Base-by-base conservation (phyloP, 2,888 invertebrate species). In the Sphaeridia pumilis region DNA sequence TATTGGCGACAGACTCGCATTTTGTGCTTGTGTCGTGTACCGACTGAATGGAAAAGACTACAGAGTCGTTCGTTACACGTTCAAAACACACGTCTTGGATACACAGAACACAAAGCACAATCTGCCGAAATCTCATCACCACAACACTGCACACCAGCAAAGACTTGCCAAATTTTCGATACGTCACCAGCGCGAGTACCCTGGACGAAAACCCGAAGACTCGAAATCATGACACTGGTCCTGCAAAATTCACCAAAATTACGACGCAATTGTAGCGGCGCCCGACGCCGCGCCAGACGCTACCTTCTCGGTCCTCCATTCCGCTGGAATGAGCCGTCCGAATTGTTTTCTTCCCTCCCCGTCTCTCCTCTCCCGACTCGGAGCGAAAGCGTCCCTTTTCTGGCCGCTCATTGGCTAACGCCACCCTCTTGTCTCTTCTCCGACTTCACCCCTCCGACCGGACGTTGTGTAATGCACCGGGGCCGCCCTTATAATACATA, bases 101-200 rank as follows among this genome's bases (percentile, higher is more conserved):
- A 14, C 7, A 17, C 38, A n/a, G n/a, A n/a, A n/a, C n/a, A n/a
- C n/a, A n/a, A n/a, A n/a, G n/a, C n/a, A n/a, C n/a, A n/a, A 7
- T 38, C 17, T 5, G 20, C 4, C 7, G 7, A 31, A 38, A 17
- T 17, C 17, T 17, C 38, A 38, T 5, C 7, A 31, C n/a, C n/a
- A n/a, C 31, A 14, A 17, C 38, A 38, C n/a, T n/a, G n/a, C 38
- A 17, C 38, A 38, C 38, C 12, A 7, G 7, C 31, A 38, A 14
- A 38, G 17, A 38, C 38, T 38, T 17, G 12, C 38, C 38, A 38
- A 46, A 34, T 34, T 34, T 21, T 21, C 10, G 31, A 46, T 52
- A 52, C 41, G 34, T 52, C 52, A 46, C 21, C 52, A 52, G 52
- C 46, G 26, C 28, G 52, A 52, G 52, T 46, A 42, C 52, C 52